Evolutionary conservation across 2,113 vertebrate species (phyloP).

Genomic region (Etia nguti): DNA sequence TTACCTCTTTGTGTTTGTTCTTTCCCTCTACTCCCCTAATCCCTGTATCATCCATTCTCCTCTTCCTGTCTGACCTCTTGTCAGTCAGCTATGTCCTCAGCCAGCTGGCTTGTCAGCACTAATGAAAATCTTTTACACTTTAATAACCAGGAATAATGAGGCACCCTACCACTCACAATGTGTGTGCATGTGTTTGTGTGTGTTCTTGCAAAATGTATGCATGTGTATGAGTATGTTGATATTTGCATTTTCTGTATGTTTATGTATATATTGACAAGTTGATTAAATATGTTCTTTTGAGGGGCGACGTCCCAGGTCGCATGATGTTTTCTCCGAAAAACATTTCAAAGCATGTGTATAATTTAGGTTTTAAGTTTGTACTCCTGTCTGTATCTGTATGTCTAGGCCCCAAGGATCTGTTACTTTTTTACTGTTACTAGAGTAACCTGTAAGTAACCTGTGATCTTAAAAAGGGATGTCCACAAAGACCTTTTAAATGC

Average conservation of each 20-base stretch:
- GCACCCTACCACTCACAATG: background rate
- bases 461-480: background rate
- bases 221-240: background rate
- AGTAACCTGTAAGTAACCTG: background rate
- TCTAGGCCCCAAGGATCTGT: background rate
- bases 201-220: background rate
- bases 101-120: constrained; percentile 49
- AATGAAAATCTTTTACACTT: constrained; percentile 60
- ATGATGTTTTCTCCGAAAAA: background rate
- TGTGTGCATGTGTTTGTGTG: background rate
- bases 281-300: background rate
- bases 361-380: background rate
- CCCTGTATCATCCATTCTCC: background rate
- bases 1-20: background rate
- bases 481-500: background rate
- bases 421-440: background rate
- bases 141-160: constrained; percentile 56
- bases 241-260: background rate
- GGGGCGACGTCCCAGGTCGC: background rate
- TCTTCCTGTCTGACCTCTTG: constrained; percentile 32
- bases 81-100: constrained; percentile 31
- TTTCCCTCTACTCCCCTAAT: background rate
- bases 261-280: background rate
- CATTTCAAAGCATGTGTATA: background rate
- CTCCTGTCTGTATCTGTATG: background rate